Base-by-base conservation (phyloP, 2,113 vertebrate genomes). In the Prunella himalayana region DNA sequence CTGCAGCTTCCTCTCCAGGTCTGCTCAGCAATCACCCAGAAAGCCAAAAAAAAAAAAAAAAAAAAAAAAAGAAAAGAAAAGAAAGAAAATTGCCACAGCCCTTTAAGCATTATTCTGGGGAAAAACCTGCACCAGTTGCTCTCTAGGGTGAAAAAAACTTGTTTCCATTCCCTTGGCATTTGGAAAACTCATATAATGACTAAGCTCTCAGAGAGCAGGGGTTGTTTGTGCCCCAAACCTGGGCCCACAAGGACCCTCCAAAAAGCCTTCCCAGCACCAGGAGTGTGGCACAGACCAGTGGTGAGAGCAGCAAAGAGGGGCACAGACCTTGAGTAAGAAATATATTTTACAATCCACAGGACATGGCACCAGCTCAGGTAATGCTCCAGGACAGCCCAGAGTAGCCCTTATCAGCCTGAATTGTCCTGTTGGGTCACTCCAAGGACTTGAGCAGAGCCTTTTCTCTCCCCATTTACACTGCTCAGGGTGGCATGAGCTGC, bases 171-270 rank as follows among this genome's bases (percentile, higher is more conserved):
- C 24, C 50, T 4, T 25, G 7, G 31, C 20, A 22, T 61, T 39
- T 78, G 64, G 75, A 79, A 85, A 42, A 41, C 0, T 0, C 8
- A 11, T 1, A 0, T 1, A 8, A 19, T 59, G 41, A 30, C 31
- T 27, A 39, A 68, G 30, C 7, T 35, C 1, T 77, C n/a, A 15
- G 64, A 56, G 19, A 24, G 4, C 63, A 30, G 18, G 23, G 37
- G 22, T n/a, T 78, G 35, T 15, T 56, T 4, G 0, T 39, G 50
- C 30, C 10, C 20, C 88, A 45, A 15, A 30, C 18, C 79, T 35
- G 35, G 33, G 37, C 51, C 50, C 41, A 33, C 28, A n/a, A 35
- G 4, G 2, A 80, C 41, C 9, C 37, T 60, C 44, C 50, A 70
- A 22, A 49, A 57, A 37, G 2, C 37, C 5, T 19, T 59, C 18